Conservation (phyloP, 2,888 invertebrate species). For the Falcaria lacertinaria region DNA sequence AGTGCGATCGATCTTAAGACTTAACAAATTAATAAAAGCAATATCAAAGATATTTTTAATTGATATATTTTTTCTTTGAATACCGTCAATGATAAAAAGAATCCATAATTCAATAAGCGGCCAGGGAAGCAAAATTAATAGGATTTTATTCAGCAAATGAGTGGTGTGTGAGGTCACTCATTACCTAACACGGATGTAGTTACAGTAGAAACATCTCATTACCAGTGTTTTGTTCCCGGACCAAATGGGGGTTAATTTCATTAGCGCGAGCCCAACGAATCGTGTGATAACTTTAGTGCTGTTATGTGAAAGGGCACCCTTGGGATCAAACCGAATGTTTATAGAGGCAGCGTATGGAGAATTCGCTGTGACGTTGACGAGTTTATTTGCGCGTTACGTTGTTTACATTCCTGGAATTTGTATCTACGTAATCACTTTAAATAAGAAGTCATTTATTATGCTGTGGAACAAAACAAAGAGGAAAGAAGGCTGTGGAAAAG, state of each 20-base stretch:
- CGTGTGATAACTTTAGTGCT: constrained; percentile 77
- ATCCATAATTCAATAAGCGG: neutral
- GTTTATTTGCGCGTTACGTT: constrained; percentile 34
- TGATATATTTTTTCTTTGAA: neutral
- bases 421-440: neutral
- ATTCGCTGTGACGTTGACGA: constrained; percentile 44
- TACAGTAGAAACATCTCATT: constrained; percentile 54
- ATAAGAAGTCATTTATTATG: no score
- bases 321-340: constrained; percentile 50
- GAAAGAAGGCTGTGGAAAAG: neutral
- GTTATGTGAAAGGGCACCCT: constrained; percentile 63
- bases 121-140: constrained; percentile 11
- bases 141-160: constrained; percentile 14
- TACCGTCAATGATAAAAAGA: neutral
- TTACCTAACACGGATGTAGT: neutral
- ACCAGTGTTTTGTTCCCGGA: constrained; percentile 57
- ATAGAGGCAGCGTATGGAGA: constrained; percentile 22
- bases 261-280: constrained; percentile 74
- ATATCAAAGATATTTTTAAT: neutral
- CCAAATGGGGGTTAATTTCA: constrained; percentile 75
- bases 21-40: no score
- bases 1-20: no score
- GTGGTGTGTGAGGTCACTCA: neutral
- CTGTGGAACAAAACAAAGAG: no score
- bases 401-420: constrained; percentile 9